Base-by-base conservation (phyloP, 2,797 vertebrate genomes). In the Corythornis leucogaster region DNA sequence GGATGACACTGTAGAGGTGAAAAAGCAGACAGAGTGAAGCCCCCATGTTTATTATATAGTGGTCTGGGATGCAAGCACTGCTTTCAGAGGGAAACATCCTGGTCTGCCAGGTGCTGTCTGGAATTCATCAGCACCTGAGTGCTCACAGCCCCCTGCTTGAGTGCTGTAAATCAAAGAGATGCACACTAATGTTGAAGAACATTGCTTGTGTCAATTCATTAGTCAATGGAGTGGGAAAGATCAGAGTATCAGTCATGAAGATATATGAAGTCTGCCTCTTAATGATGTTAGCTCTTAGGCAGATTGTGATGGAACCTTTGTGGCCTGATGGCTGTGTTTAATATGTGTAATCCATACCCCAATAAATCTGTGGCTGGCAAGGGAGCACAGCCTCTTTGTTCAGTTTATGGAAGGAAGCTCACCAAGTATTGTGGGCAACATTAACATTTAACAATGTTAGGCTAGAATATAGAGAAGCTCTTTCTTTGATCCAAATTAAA, bases 241-340 rank as follows among this genome's bases (percentile, higher is more conserved):
- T 84, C 87, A 94, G 74, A 40, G 0, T 46, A 95, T 95, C 92
- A 66, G 63, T 95, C 93, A 94, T 73, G 78, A 94, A 96, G 95
- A 97, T 94, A 90, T 77, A 95, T 95, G 92, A 89, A 96, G 76
- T 93, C 75, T 95, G 67, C 78, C 46, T 93, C 70, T 96, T 96
- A 95, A 97, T 85, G 83, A 94, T 96, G 94, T 80, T 96, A 90
- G 78, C 87, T 97, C 11, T n/a, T 90, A 95, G 93, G 86, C 92
- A 96, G 93, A 31, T 79, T 88, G 88, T 80, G 91, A 95, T 92
- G 89, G 77, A 91, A 93, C 62, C 74, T 94, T 87, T 92, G 81
- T 95, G 85, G 92, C 80, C 80, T 92, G 94, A 95, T 78, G 74
- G 63, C 75, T 94, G 71, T 96, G 78, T 95, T 96, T 96, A 94